Evolutionary conservation across 2,888 invertebrate genomes (phyloP).

Genomic region (Mimas tiliae): DNA sequence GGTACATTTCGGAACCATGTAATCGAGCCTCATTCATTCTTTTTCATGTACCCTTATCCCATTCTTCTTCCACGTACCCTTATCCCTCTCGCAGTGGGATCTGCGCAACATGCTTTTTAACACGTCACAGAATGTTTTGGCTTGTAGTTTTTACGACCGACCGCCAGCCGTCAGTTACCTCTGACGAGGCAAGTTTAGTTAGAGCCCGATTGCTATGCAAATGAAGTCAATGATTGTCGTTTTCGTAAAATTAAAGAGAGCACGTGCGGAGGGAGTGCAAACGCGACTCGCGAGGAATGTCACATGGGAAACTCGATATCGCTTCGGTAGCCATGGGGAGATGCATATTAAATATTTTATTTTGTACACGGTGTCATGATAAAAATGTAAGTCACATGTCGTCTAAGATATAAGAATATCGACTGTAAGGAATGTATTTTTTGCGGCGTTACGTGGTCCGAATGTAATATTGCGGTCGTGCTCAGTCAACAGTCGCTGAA

Average conservation of each 20-base stretch:
- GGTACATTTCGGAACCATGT: too few relatives aligned
- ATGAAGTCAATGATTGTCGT: not conserved
- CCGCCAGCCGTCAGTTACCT: too few relatives aligned
- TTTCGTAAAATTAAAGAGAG: slow-evolving; percentile 41
- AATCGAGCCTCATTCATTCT: too few relatives aligned
- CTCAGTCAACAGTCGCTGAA: slow-evolving; percentile 48
- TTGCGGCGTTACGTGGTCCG: slow-evolving; percentile 50
- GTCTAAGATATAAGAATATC: slow-evolving; percentile 45
- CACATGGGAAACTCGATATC: slow-evolving; percentile 63
- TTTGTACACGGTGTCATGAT: slow-evolving; percentile 46
- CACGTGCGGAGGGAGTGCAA: slow-evolving; percentile 50
- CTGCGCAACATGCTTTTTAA: too few relatives aligned
- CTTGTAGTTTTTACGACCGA: too few relatives aligned
- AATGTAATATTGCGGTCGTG: slow-evolving; percentile 50
- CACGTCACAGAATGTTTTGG: too few relatives aligned
- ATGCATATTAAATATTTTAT: slow-evolving; percentile 51
- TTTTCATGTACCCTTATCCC: too few relatives aligned
- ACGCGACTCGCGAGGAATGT: slow-evolving; percentile 50
- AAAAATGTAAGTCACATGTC: slow-evolving; percentile 53
- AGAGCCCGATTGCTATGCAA: too few relatives aligned
- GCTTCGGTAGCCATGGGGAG: slow-evolving; percentile 52
- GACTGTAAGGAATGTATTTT: slow-evolving; percentile 52
- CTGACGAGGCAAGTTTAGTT: too few relatives aligned
- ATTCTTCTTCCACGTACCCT: too few relatives aligned
- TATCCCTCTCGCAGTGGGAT: too few relatives aligned